Evolutionary conservation across 92 coral and sea anemone genomes (phyloP).

Genomic region (Pocillopora grandis): DNA sequence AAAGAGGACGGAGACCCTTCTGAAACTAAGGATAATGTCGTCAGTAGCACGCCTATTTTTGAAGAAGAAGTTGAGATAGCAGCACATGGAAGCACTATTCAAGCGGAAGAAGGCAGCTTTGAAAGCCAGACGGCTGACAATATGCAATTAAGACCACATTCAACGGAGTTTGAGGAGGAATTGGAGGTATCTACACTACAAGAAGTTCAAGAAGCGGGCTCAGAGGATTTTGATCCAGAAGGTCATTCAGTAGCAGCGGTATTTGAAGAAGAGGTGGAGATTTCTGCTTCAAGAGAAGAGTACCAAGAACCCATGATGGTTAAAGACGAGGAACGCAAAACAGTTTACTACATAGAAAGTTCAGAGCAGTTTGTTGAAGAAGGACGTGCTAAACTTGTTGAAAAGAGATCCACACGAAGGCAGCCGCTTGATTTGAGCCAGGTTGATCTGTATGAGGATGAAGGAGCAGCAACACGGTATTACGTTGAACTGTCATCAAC

Average conservation of each 20-base stretch:
- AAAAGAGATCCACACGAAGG: background rate
- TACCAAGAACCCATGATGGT: conserved; percentile 1
- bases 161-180: conserved; percentile 33
- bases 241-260: conserved; percentile 27
- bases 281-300: conserved; percentile 21
- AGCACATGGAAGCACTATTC: background rate
- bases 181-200: conserved; percentile 22
- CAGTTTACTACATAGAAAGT: background rate
- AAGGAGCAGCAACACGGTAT: conserved; percentile 53
- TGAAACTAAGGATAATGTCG: conserved; percentile 2
- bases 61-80: conserved; percentile 55
- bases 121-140: background rate
- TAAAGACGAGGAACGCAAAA: conserved; percentile 12
- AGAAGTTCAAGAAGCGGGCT: background rate
- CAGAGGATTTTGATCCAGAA: conserved; percentile 5
- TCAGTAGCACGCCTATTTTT: conserved; percentile 23
- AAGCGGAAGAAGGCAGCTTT: background rate
- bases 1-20: background rate
- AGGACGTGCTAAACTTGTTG: background rate
- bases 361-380: conserved; percentile 1
- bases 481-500: conserved; percentile 83
- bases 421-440: conserved; percentile 40
- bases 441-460: conserved; percentile 39
- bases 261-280: conserved; percentile 71
- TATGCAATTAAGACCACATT: conserved; percentile 12